A percentile compares a stretch with the other conserved stretches of the same genome.
phyloP scores from a whole-genome alignment of 2,113 vertebrate genomes.

The Cryptomyrus ogoouensis region DNA sequence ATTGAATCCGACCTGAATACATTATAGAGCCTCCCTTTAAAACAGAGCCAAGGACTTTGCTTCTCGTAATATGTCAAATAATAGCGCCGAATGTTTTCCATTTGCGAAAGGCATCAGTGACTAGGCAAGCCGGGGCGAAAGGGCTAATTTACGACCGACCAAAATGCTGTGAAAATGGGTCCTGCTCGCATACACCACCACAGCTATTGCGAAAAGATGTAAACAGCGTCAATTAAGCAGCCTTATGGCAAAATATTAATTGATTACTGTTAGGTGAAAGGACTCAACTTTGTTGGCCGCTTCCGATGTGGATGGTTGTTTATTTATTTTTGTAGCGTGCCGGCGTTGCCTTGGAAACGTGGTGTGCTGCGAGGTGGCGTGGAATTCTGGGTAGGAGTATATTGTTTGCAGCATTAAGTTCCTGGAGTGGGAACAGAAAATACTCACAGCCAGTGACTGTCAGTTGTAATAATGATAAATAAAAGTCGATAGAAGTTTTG shows the following conservation, averaged over 20 bases:
- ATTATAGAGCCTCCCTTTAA: conserved; percentile 66
- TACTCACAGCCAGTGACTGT: background rate
- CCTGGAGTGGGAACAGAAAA: background rate
- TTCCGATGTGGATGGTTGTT: background rate
- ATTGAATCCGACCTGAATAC: conserved; percentile 64
- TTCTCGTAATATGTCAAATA: conserved; percentile 64
- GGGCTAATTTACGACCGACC: conserved; percentile 46
- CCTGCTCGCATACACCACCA: conserved; percentile 10
- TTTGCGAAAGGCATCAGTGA: conserved; percentile 53
- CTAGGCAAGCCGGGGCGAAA: conserved; percentile 56
- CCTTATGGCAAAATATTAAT: background rate
- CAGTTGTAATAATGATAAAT: background rate
- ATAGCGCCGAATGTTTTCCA: conserved; percentile 67
- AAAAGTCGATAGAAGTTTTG: background rate
- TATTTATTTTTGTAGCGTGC: background rate
- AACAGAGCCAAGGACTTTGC: conserved; percentile 70
- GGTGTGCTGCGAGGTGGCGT: background rate
- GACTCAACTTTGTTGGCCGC: background rate
- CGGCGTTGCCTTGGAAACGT: background rate
- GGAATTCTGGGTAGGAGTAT: background rate
- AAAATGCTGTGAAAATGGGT: conserved; percentile 39
- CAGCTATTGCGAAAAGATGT: conserved; percentile 12
- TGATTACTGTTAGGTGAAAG: background rate
- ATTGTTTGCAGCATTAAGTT: background rate
- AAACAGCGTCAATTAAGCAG: conserved; percentile 18